Percentiles rank a stretch among this genome's conserved stretches.
Conservation (phyloP, 2,888 invertebrate species). For the Nebria brevicollis region DNA sequence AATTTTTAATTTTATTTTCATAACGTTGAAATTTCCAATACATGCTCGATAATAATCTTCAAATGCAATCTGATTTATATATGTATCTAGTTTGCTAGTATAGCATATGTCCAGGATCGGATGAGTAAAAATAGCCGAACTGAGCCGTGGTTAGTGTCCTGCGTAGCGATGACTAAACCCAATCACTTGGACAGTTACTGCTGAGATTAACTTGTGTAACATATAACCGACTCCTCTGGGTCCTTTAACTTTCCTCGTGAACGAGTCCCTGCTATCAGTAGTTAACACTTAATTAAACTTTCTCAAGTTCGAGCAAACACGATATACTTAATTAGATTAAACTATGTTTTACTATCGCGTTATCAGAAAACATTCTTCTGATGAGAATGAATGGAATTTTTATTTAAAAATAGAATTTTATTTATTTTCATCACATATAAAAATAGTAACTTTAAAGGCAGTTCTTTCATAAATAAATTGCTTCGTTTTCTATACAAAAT, state of each 20-base stretch:
- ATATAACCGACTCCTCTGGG: slow-evolving; percentile 48
- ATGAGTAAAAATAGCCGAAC: not conserved
- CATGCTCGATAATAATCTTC: not conserved
- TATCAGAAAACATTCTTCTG: not conserved
- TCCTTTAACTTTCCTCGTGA: not conserved
- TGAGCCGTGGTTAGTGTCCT: not conserved
- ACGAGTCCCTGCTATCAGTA: slow-evolving; percentile 48
- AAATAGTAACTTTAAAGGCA: no score
- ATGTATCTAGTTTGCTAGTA: not conserved
- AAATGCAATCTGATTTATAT: not conserved
- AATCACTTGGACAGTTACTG: not conserved
- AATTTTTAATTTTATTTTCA: no score
- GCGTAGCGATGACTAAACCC: not conserved
- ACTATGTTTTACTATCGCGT: not conserved
- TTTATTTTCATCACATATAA: no score
- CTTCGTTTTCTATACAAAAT: no score
- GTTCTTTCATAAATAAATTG: no score
- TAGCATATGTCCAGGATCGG: not conserved
- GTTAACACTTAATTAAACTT: slow-evolving; percentile 56
- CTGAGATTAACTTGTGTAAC: slow-evolving; percentile 29
- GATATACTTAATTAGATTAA: not conserved
- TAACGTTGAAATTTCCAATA: not conserved
- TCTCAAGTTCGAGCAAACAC: slow-evolving; percentile 50
- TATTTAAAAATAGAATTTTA: no score
- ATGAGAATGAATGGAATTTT: not conserved